Evolutionary conservation across 2,113 vertebrate genomes (phyloP).

Genomic region (Malurus cyaneus): DNA sequence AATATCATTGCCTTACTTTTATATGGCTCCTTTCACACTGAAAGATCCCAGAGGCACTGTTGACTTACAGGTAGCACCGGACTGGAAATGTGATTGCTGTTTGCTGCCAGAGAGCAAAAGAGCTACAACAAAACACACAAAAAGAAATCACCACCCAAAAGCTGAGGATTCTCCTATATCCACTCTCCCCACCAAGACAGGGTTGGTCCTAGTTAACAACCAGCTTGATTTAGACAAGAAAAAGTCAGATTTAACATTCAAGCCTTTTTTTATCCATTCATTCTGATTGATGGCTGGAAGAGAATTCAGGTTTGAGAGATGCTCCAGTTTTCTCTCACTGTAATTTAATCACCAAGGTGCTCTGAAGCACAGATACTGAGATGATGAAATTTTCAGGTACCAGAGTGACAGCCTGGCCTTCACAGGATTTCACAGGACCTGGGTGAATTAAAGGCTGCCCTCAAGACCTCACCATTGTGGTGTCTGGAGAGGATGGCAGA

Average conservation of each 20-base stretch:
- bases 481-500: neutral
- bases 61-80: neutral
- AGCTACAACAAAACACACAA: neutral
- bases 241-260: neutral
- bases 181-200: neutral
- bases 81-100: neutral
- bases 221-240: neutral
- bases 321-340: neutral
- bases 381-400: neutral
- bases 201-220: neutral
- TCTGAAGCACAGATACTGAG: neutral
- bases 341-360: neutral
- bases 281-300: neutral
- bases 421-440: neutral
- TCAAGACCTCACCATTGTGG: accelerated
- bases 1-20: conserved; percentile 33
- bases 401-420: neutral
- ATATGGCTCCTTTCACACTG: conserved; percentile 34
- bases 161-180: neutral
- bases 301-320: neutral
- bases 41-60: conserved; percentile 54
- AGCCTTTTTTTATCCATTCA: neutral
- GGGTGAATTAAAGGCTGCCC: neutral
- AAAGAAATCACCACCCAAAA: neutral
- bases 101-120: neutral